phyloP scores from a whole-genome alignment of 2,797 vertebrate genomes.

The Selene dorsalis region DNA sequence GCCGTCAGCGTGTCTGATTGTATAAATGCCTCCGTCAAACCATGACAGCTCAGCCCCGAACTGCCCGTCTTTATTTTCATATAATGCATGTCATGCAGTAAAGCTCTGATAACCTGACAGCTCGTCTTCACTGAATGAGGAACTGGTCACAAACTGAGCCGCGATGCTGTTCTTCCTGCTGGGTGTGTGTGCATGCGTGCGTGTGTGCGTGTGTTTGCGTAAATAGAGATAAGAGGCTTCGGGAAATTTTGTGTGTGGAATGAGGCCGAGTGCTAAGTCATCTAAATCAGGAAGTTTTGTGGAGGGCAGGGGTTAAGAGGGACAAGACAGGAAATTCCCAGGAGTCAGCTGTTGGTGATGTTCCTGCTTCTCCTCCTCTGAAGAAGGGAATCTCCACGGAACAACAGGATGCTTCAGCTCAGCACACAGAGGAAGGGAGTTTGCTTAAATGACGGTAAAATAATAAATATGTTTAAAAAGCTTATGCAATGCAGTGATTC shows the following conservation, averaged over 20 bases:
- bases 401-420: slow-evolving; percentile 59
- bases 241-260: slow-evolving; percentile 47
- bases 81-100: slow-evolving; percentile 12
- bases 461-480: slow-evolving; percentile 23
- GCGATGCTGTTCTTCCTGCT: slow-evolving; percentile 21
- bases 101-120: not conserved
- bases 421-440: slow-evolving; percentile 32
- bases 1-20: slow-evolving; percentile 21
- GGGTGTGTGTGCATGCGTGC: not conserved
- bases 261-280: slow-evolving; percentile 32
- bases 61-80: slow-evolving; percentile 14
- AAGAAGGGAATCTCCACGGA: slow-evolving; percentile 52
- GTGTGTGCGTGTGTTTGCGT: not conserved
- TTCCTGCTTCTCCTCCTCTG: slow-evolving; percentile 57
- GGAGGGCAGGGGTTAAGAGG: slow-evolving; percentile 52
- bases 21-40: slow-evolving; percentile 20
- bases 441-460: not conserved
- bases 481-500: not conserved
- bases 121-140: slow-evolving; percentile 47
- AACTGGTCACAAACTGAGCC: slow-evolving; percentile 29
- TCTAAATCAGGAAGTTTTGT: slow-evolving; percentile 76
- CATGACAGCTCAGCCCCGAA: slow-evolving; percentile 20
- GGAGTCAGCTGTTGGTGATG: slow-evolving; percentile 68
- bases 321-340: slow-evolving; percentile 77
- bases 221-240: slow-evolving; percentile 41